Evolutionary conservation across 2,797 vertebrate species (phyloP), one percentile per base, ranked within the genome.

Genomic region (Diglossa cyanea): DNA sequence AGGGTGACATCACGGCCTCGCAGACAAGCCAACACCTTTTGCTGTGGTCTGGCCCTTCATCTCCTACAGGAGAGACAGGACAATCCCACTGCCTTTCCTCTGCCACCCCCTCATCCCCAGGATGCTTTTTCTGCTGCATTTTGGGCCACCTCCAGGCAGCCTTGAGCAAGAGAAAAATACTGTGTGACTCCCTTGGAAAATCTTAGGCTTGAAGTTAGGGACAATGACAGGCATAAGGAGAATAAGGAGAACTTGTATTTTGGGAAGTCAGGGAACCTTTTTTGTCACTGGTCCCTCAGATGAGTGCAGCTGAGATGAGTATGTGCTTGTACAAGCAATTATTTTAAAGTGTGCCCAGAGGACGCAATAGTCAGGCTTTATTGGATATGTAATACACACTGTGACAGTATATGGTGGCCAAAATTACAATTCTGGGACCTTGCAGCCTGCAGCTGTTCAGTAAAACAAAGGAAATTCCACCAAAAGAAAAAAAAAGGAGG

Each of bases 381-480:
- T 13, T 88, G 95, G 92, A 81, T 80, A 86, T 55, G 88, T 70
- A 95, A 96, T 78, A 71, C 83, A 73, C 48, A 42, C 79, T 83
- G 70, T 93, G 90, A 95, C 90, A 88, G 44, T 47, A 12, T 51
- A 93, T 3, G 10, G 90, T 86, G 66, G 90, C 86, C 95, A 90
- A 45, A 95, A 95, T 86, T 92, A 90, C 86, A 92, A 85, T 82
- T 93, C 90, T 85, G 94, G 94, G 94, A 95, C 90, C 45, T 67
- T 47, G 67, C 42, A 95, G 93, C 48, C 84, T 90, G 92, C 94
- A 96, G 95, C 93, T 95, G 95, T 73, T 92, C 62, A 63, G 91
- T 81, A 83, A 96, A 94, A 94, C 92, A 94, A 90, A 95, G 96
- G 79, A 95, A 96, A 96, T 92, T 88, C 70, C 89, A 87, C 40